Base-by-base conservation (phyloP, 2,888 invertebrate species). In the Sarcophaga rosellei region DNA sequence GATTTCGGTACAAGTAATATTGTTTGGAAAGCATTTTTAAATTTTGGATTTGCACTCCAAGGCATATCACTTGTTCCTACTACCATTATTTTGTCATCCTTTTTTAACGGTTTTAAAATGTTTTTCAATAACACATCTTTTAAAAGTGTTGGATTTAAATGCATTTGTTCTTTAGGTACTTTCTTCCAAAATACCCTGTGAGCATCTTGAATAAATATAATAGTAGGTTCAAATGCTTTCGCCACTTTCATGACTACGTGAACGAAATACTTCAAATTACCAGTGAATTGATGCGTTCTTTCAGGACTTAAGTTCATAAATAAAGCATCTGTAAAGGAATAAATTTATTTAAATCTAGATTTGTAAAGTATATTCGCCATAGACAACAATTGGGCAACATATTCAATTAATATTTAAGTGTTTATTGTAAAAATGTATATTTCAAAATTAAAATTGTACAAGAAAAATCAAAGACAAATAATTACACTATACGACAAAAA, bases 271-370 rank as follows among this genome's bases (percentile, higher is more conserved):
- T 94, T 94, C 25, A 95, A 91, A 0, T 95, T 94, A 25, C 95
- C 94, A 89, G 95, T 94, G 89, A 94, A 95, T 89, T 94, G 94
- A 53, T 94, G 94, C 0, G 94, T 94, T 77, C 95, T 94, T 89
- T 95, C 95, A 0, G 95, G 94, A 45, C 95, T 95, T n/a, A 96
- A 92, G 89, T 96, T 95, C 90, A 96, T 94, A 59, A 96, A 92
- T 17, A 95, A 94, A 3, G 96, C 95, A 88, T 91, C 93, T 93
- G 63, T 11, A 82, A 75, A 21, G 44, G n/a, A 17, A 68, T 47
- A 47, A 45, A 53, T 25, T 17, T 25, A 65, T 15, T 53, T 1
- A 53, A 53, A 53, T 53, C 1, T 35, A 6, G 35, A 35, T 35
- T 35, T 35, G 5, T 35, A 35, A 6, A 35, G 6, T 35, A 35